Evolutionary conservation across 2,888 invertebrate genomes (phyloP).

Genomic region (Eucera pruinosa): DNA sequence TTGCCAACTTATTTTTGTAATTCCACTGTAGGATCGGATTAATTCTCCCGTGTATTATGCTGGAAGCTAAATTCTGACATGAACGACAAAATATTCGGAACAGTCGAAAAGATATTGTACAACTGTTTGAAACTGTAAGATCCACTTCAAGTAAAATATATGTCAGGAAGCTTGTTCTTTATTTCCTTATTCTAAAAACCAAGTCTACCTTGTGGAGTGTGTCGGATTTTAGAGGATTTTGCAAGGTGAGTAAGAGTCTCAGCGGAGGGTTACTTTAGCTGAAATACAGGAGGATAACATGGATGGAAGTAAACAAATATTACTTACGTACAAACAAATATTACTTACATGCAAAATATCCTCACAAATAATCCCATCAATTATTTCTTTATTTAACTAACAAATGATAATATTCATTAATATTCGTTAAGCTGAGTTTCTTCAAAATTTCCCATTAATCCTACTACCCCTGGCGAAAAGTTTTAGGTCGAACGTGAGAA

Average conservation of each 20-base stretch:
- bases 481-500: too few relatives aligned
- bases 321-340: too few relatives aligned
- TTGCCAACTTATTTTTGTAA: not conserved
- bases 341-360: too few relatives aligned
- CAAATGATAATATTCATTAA: too few relatives aligned
- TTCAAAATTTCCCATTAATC: too few relatives aligned
- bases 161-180: constrained; percentile 17
- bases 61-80: not conserved
- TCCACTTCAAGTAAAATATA: constrained; percentile 13
- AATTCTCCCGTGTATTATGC: not conserved
- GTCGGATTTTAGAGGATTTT: constrained; percentile 21
- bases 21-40: not conserved
- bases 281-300: constrained; percentile 5
- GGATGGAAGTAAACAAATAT: constrained; percentile 6
- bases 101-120: not conserved
- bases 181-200: constrained; percentile 20
- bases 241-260: constrained; percentile 9
- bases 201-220: constrained; percentile 9
- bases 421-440: too few relatives aligned
- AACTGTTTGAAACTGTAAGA: not conserved
- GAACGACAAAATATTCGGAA: constrained; percentile 10
- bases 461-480: too few relatives aligned
- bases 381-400: too few relatives aligned
- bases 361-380: too few relatives aligned
- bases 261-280: not conserved